Conservation (phyloP, 2,113 vertebrate genomes). For the Brachyistius frenatus region DNA sequence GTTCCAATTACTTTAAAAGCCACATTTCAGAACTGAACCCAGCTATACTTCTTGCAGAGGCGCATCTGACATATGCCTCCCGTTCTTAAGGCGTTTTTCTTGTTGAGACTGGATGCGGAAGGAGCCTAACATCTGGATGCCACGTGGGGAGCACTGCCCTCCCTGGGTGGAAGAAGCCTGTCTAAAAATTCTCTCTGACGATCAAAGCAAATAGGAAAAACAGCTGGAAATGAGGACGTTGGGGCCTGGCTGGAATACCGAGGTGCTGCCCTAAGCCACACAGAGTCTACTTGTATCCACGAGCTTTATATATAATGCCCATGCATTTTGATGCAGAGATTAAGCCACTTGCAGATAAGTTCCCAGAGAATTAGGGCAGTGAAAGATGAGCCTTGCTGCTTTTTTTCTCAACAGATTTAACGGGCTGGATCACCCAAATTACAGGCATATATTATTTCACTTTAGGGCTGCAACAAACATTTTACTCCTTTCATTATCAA, state of each 20-base stretch:
- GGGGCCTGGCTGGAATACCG: not conserved
- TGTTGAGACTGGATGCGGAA: slow-evolving; percentile 16
- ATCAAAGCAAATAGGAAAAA: slow-evolving; percentile 41
- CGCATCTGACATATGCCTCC: not conserved
- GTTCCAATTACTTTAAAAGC: not conserved
- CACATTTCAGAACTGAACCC: not conserved
- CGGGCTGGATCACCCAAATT: not conserved
- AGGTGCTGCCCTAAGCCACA: slow-evolving; percentile 42
- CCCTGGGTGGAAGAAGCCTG: not conserved
- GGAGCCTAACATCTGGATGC: slow-evolving; percentile 66
- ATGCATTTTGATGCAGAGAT: slow-evolving; percentile 59
- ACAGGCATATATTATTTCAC: not conserved
- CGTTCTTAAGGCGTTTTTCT: slow-evolving; percentile 13
- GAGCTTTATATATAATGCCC: slow-evolving; percentile 40
- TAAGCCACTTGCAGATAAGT: slow-evolving; percentile 53
- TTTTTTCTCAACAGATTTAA: slow-evolving; percentile 17
- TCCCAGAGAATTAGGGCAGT: slow-evolving; percentile 50
- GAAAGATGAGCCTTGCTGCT: slow-evolving; percentile 14
- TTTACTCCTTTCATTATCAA: not conserved
- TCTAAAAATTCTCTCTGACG: slow-evolving; percentile 14
- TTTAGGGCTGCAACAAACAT: not conserved
- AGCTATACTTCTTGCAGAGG: not conserved
- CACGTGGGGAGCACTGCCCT: slow-evolving; percentile 48
- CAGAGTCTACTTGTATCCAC: slow-evolving; percentile 30
- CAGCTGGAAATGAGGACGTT: slow-evolving; percentile 44